A percentile compares a stretch with the other conserved stretches of the same genome.
Conservation (phyloP, 2,113 vertebrate genomes). For the Salvator merianae region DNA sequence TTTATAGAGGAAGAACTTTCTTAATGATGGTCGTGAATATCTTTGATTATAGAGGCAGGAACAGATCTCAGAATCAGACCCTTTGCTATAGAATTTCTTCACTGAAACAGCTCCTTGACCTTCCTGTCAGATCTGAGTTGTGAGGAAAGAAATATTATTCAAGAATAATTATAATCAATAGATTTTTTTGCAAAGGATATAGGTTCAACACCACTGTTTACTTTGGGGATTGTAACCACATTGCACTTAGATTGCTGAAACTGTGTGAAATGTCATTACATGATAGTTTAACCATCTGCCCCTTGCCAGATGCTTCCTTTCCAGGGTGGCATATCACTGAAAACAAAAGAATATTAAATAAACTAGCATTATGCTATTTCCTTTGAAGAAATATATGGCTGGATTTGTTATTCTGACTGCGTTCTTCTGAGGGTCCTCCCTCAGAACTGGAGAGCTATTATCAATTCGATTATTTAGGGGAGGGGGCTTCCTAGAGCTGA, state of each 20-base stretch:
- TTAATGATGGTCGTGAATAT: conserved; percentile 22
- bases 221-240: conserved; percentile 67
- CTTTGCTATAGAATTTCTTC: conserved; percentile 42
- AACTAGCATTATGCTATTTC: conserved; percentile 39
- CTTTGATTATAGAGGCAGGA: conserved; percentile 14
- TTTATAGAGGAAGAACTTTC: conserved; percentile 21
- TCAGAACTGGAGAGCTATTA: conserved; percentile 10
- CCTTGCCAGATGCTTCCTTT: conserved; percentile 67
- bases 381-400: not conserved
- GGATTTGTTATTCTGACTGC: conserved; percentile 41
- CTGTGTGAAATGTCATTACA: conserved; percentile 70
- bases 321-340: conserved; percentile 50
- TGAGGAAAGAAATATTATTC: conserved; percentile 52
- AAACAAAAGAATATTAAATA: conserved; percentile 41
- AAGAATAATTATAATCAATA: conserved; percentile 70
- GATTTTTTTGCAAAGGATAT: conserved; percentile 51
- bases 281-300: conserved; percentile 74
- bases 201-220: conserved; percentile 63
- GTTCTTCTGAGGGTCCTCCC: conserved; percentile 35
- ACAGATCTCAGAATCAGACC: conserved; percentile 29
- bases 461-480: conserved; percentile 44
- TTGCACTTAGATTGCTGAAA: conserved; percentile 62
- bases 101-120: conserved; percentile 48
- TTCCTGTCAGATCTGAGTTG: conserved; percentile 60
- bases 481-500: not conserved